Evolutionary conservation across 2,113 vertebrate genomes (phyloP).

Genomic region (Oxyura jamaicensis): DNA sequence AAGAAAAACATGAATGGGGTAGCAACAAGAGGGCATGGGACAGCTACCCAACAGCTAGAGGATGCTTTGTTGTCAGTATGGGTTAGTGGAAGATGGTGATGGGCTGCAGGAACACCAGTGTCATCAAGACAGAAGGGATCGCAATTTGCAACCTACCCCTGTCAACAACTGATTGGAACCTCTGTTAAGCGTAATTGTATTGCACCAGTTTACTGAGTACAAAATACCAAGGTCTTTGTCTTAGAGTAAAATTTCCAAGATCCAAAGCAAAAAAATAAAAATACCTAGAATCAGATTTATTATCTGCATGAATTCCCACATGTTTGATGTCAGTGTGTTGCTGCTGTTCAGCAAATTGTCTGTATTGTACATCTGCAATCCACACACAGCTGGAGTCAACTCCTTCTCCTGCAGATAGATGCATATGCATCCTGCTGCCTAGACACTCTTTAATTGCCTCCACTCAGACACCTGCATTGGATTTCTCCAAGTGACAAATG

Average conservation of each 20-base stretch:
- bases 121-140: neutral
- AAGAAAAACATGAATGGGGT: neutral
- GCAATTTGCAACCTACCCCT: neutral
- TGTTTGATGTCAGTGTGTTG: neutral
- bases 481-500: neutral
- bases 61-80: neutral
- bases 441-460: neutral
- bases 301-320: neutral
- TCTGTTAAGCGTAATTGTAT: neutral
- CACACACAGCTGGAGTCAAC: neutral
- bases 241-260: neutral
- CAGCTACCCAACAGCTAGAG: neutral
- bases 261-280: neutral
- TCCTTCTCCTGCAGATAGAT: neutral
- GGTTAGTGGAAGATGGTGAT: neutral
- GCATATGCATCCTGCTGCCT: neutral
- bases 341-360: neutral
- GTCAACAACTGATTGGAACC: neutral
- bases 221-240: neutral
- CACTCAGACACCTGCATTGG: neutral
- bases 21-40: neutral
- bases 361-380: neutral
- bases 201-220: neutral
- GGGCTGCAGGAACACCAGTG: neutral
- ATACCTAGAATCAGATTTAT: neutral